Evolutionary conservation across 1,140 invertebrate genomes (phyloP).

Genomic region (Nasonia giraulti): DNA sequence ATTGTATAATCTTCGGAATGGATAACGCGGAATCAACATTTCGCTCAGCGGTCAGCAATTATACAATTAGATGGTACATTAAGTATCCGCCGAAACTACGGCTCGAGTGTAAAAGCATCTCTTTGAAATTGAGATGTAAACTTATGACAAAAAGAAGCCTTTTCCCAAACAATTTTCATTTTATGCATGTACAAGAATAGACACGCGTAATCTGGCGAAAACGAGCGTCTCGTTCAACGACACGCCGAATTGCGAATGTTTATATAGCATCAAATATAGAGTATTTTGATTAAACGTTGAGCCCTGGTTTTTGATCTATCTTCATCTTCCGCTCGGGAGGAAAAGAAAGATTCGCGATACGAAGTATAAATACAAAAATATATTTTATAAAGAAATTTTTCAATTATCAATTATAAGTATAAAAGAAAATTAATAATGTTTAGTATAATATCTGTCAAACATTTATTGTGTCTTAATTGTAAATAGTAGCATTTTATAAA

Average conservation of each 20-base stretch:
- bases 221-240: constrained; percentile 22
- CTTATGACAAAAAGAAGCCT: neutral
- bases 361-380: constrained; percentile 47
- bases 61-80: neutral
- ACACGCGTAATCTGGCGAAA: neutral
- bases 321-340: neutral
- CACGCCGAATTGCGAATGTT: constrained; percentile 2
- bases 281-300: neutral
- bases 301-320: constrained; percentile 22
- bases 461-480: constrained; percentile 66
- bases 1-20: constrained; percentile 48
- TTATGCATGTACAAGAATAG: neutral
- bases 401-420: constrained; percentile 53
- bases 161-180: neutral
- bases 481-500: constrained; percentile 70
- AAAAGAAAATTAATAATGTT: constrained; percentile 49
- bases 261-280: constrained; percentile 40
- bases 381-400: constrained; percentile 56
- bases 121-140: neutral
- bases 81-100: constrained; percentile 26
- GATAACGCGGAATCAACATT: constrained; percentile 14
- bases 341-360: constrained; percentile 20
- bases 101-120: neutral
- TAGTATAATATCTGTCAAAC: constrained; percentile 54
- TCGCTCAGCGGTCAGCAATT: neutral